Base-by-base conservation (phyloP, 2,113 vertebrate species). In the Lethenteron reissneri region DNA sequence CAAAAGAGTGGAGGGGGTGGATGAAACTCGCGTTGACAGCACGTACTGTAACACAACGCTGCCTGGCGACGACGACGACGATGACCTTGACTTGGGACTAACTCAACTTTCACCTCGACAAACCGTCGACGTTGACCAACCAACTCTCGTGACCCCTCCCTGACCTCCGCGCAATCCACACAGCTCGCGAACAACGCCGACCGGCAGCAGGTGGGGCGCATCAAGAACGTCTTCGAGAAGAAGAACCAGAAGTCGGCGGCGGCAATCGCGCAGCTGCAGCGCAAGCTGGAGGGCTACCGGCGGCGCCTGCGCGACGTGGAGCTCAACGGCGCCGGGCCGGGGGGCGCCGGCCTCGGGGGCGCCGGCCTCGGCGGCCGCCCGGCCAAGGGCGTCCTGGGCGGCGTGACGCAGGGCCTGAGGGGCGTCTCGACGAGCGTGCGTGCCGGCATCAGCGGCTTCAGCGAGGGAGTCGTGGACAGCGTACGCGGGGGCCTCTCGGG, bases 161-260 rank as follows among this genome's bases (percentile, higher is more conserved):
- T 7, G 6, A 41, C 41, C 41, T 6, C 41, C 41, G 41, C 41
- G 6, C 41, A 41, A 41, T 41, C 41, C 41, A 41, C 41, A 41
- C 41, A 41, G 41, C 79, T 99, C 76, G 94, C 94, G 75, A 92
- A 96, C 82, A 97, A 99, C 13, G 94, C 92, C 0, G 94, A 99
- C 83, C 89, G 86, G 78, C 94, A 96, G 80, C 94, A 99, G 79
- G 92, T 85, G 1, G 85, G 87, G 0, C 86, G 94, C 74, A 97
- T 99, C 83, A 97, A 96, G 79, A 92, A 99, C 80, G 94, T 99
- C 71, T 99, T 99, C 0, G 94, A 99, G 83, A 97, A 99, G 83
- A 99, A 99, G 83, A 99, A 99, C 77, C 94, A 99, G 81, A 99
- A 95, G 74, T 99, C 94, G 0, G 94, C 94, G 0, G 91, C 96